A percentile compares a stretch with the other conserved stretches of the same genome.
Conservation (phyloP, 2,888 invertebrate genomes). For the Xestia c-nigrum region DNA sequence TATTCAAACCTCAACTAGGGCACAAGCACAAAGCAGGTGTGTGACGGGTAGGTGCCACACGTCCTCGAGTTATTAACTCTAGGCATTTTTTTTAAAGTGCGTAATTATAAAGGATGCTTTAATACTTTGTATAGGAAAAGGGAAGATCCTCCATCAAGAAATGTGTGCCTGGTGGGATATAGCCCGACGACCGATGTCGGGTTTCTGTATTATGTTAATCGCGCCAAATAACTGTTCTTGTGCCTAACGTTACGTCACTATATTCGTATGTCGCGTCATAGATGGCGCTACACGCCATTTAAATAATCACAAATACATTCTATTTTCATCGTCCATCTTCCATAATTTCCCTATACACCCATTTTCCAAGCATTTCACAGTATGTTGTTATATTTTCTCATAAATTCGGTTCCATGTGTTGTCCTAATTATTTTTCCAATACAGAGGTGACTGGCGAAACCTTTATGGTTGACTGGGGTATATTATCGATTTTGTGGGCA, state of each 20-base stretch:
- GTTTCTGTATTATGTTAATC: neutral
- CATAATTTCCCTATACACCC: neutral
- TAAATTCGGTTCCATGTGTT: constrained; percentile 15
- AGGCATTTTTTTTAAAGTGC: too few species aligned
- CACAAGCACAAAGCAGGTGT: too few species aligned
- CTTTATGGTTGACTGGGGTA: constrained; percentile 24
- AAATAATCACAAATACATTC: neutral
- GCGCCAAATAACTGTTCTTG: neutral
- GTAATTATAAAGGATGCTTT: too few species aligned
- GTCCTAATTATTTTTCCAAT: constrained; percentile 65
- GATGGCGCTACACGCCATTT: neutral
- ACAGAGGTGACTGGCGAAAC: constrained; percentile 58
- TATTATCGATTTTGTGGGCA: constrained; percentile 51
- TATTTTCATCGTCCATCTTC: neutral
- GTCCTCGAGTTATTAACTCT: too few species aligned
- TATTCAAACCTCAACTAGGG: too few species aligned
- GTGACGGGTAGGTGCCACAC: too few species aligned
- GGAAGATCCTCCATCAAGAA: too few species aligned
- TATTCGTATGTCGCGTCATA: neutral
- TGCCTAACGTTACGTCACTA: neutral
- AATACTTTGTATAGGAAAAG: too few species aligned
- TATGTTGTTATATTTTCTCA: constrained; percentile 26
- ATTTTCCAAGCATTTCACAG: constrained; percentile 5
- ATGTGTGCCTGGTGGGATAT: neutral
- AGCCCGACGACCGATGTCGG: neutral